Percentiles rank a stretch among this genome's conserved stretches.
These are phyloP conservation scores for Cantharis rufa DNA, from an alignment of 2,888 invertebrate species.

Conservation along the genomic window DNA sequence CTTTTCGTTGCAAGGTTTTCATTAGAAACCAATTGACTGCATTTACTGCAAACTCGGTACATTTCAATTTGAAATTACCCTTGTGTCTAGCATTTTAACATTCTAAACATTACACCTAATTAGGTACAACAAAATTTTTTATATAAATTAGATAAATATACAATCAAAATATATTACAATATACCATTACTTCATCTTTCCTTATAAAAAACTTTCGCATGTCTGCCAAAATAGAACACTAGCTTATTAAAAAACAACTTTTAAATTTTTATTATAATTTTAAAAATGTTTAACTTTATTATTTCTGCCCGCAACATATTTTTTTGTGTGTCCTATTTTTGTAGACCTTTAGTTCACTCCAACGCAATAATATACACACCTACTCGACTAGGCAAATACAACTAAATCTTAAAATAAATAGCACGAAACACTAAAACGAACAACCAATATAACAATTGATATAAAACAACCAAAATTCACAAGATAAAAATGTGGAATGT, in stretches of 20 bases:
- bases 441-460: background rate
- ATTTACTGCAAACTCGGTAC: conserved; percentile 15
- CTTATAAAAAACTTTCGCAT: background rate
- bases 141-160: background rate
- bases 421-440: background rate
- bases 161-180: background rate
- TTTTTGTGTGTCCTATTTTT: background rate
- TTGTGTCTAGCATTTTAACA: conserved; percentile 31
- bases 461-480: background rate
- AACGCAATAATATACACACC: background rate
- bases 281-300: no score
- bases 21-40: conserved; percentile 23
- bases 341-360: background rate
- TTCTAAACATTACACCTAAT: conserved; percentile 31
- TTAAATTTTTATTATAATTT: no score
- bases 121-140: conserved; percentile 12
- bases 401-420: background rate
- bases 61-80: conserved; percentile 40
- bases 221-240: background rate
- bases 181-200: background rate
- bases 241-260: background rate
- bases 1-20: conserved; percentile 27
- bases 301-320: background rate
- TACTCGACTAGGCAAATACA: background rate
- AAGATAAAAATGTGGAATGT: background rate